Evolutionary conservation across 2,888 invertebrate species (phyloP), one percentile per base, ranked within the genome.

Genomic region (Hymenopus coronatus): DNA sequence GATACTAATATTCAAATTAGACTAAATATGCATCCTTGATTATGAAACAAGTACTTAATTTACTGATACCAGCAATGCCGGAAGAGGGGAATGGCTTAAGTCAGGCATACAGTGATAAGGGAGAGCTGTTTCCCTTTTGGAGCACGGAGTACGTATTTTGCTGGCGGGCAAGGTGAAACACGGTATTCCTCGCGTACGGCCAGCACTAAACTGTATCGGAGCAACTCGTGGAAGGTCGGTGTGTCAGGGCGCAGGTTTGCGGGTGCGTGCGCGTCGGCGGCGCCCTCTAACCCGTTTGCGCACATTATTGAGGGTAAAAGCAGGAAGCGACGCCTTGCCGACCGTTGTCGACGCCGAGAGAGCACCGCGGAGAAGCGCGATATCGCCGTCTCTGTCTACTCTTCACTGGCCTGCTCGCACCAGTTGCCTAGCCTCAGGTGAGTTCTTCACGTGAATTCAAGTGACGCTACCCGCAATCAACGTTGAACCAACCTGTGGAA

Each of bases 241-340:
- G 20, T 70, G 54, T 25, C 54, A 70, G 85, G 27, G 86, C 86
- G 86, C 70, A 86, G 28, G 86, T 28, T 15, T 85, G 28, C 8
- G 33, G 84, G 84, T 25, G 54, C 54, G 25, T 70, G 54, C 54
- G 54, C 54, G 54, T 15, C 54, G 15, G 84, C 9, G 84, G 84
- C 25, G 84, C 46, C 40, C 85, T 40, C 85, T 28, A 15, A 46
- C 85, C 28, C 46, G 86, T 86, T 81, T 81, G 86, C 86, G 86
- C 86, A 86, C 86, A 81, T 30, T n/a, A 86, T 28, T 30, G 86
- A 81, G 86, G 86, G 81, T 86, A 86, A 86, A 86, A 86, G 30
- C 30, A 81, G 86, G 25, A 46, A 86, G 81, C 86, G 86, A 86
- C 86, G 86, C 86, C 81, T 86, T 25, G 30, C 28, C 70, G 30